Evolutionary conservation across 2,797 vertebrate genomes (phyloP).

Genomic region (Pyrocephalus nanus): DNA sequence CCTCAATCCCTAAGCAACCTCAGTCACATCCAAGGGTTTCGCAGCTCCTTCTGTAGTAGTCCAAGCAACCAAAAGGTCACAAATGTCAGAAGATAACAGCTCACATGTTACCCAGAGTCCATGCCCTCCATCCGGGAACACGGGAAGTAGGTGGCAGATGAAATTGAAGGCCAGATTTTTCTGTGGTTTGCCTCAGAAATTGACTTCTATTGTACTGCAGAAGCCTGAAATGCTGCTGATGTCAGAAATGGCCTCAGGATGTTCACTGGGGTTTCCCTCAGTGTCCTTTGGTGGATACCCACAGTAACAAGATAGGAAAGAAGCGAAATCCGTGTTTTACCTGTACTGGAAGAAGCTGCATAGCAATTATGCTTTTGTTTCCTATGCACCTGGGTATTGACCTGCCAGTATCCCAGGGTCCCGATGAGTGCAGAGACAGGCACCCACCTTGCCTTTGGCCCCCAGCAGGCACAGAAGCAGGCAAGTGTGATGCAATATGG

Average conservation of each 20-base stretch:
- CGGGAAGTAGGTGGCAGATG: not conserved
- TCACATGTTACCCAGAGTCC: rapidly evolving
- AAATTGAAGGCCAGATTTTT: not conserved
- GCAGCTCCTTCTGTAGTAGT: not conserved
- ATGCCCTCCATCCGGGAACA: not conserved
- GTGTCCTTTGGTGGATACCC: not conserved
- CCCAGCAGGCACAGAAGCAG: not conserved
- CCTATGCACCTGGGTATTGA: not conserved
- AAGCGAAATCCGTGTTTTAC: not conserved
- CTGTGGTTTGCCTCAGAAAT: not conserved
- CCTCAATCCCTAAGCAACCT: not conserved
- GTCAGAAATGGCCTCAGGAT: not conserved
- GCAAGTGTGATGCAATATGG: not conserved
- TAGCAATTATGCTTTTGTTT: not conserved
- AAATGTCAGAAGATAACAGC: not conserved
- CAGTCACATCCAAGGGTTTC: not conserved
- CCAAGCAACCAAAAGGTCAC: not conserved
- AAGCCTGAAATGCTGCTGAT: not conserved
- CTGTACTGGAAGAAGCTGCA: not conserved
- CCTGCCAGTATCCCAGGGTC: not conserved
- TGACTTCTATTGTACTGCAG: not conserved
- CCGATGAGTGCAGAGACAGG: not conserved
- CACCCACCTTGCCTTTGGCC: not conserved
- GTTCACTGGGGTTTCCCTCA: not conserved
- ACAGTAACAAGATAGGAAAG: not conserved